phyloP scores from a whole-genome alignment of 1,140 invertebrate species.

The Apis dorsata region DNA sequence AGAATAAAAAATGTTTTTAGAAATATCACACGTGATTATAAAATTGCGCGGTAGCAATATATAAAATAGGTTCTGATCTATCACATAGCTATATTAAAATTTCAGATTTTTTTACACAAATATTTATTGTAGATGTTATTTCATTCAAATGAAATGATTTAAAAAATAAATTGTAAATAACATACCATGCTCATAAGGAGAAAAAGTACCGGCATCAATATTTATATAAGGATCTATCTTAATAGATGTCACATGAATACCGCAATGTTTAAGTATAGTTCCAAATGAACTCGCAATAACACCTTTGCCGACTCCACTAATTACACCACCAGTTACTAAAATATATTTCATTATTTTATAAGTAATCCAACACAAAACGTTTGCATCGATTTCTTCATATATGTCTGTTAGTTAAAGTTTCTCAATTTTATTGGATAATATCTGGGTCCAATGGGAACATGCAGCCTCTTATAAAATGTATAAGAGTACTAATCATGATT shows the following conservation, averaged over 20 bases:
- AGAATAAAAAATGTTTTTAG: not conserved
- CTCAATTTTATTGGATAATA: not conserved
- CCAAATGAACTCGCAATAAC: conserved; percentile 98
- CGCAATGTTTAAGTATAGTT: conserved; percentile 96
- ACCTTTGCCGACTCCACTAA: conserved; percentile 99
- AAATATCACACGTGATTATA: conserved; percentile 53
- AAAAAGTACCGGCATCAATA: conserved; percentile 99
- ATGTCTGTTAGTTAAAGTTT: not conserved
- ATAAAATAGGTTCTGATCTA: conserved; percentile 64
- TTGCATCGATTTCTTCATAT: not conserved
- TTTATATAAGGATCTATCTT: conserved; percentile 99
- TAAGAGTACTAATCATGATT: too few relatives aligned
- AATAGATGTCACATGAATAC: conserved; percentile 96
- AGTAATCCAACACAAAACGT: not conserved
- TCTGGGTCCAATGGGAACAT: not conserved
- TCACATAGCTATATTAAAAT: conserved; percentile 23
- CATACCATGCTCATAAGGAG: conserved; percentile 98
- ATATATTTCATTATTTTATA: conserved; percentile 93
- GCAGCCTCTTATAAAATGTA: not conserved
- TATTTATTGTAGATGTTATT: not conserved
- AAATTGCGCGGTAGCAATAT: conserved; percentile 22
- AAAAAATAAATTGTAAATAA: not conserved
- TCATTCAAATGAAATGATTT: conserved; percentile 4
- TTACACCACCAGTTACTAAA: conserved; percentile 98
- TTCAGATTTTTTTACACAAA: not conserved